Evolutionary conservation across 2,888 invertebrate genomes (phyloP).

Genomic region (Epistrophe grossulariae): DNA sequence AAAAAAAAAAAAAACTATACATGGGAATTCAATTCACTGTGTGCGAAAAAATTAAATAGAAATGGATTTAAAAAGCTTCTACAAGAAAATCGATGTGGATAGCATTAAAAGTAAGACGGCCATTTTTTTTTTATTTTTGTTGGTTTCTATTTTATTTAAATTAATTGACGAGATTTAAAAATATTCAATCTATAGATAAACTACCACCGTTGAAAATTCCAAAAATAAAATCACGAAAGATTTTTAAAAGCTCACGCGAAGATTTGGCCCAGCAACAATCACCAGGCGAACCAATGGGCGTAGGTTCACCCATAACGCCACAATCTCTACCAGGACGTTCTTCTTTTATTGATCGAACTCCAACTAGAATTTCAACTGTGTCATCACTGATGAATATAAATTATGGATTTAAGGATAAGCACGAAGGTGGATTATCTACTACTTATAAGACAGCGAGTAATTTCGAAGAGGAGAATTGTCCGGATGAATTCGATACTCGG

Average conservation of each 20-base stretch:
- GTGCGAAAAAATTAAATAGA: slow-evolving; percentile 56
- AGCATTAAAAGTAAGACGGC: slow-evolving; percentile 79
- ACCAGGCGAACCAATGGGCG: slow-evolving; percentile 8
- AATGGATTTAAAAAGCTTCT: slow-evolving; percentile 82
- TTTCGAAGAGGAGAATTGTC: slow-evolving; percentile 60
- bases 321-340: slow-evolving; percentile 74
- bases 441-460: slow-evolving; percentile 71
- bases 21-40: slow-evolving; percentile 50
- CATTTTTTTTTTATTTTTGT: slow-evolving; percentile 52
- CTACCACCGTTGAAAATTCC: slow-evolving; percentile 80
- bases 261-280: slow-evolving; percentile 69
- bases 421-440: slow-evolving; percentile 33
- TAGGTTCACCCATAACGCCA: slow-evolving; percentile 36
- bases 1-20: slow-evolving; percentile 11
- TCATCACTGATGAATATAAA: slow-evolving; percentile 80
- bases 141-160: slow-evolving; percentile 32
- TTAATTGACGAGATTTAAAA: slow-evolving; percentile 38
- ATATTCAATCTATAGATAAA: slow-evolving; percentile 78
- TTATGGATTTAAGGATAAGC: slow-evolving; percentile 47
- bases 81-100: slow-evolving; percentile 81
- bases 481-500: slow-evolving; percentile 39
- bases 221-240: slow-evolving; percentile 81
- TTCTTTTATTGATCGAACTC: slow-evolving; percentile 81
- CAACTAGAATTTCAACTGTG: slow-evolving; percentile 82
- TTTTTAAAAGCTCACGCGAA: slow-evolving; percentile 80